These are phyloP conservation scores for Acheta domesticus DNA, from an alignment of 2,888 invertebrate species.

Conservation along the genomic window DNA sequence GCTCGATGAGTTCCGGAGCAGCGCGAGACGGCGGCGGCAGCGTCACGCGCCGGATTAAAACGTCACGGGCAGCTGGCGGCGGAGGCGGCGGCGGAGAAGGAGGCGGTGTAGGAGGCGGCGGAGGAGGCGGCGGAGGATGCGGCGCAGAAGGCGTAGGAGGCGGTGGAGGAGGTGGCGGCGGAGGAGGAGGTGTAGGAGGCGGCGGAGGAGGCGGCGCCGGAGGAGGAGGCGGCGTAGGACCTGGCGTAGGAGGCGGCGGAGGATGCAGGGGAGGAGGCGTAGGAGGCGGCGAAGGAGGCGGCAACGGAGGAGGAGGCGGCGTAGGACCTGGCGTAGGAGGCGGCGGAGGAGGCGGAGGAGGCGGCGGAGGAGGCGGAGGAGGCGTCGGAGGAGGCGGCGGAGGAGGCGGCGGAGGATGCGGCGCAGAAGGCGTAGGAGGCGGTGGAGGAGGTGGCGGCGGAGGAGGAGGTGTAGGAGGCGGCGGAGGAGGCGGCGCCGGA, in stretches of 20 bases:
- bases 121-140: neutral
- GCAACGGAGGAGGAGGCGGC: no score
- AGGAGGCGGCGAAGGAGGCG: no score
- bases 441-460: neutral
- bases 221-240: no score
- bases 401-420: no score
- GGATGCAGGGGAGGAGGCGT: no score
- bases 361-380: no score
- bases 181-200: neutral
- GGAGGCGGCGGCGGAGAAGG: neutral
- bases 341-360: no score
- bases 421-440: neutral
- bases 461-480: no score
- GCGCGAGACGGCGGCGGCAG: neutral
- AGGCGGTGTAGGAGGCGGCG: neutral
- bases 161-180: neutral
- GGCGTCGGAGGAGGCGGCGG: no score
- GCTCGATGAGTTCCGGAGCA: constrained; percentile 6
- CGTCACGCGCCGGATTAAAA: constrained; percentile 18
- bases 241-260: no score
- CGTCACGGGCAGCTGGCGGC: constrained; percentile 3
- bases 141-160: neutral
- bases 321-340: no score
- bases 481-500: neutral
- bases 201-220: neutral